Conservation (phyloP, 2,113 vertebrate genomes). For the Bucco capensis region DNA sequence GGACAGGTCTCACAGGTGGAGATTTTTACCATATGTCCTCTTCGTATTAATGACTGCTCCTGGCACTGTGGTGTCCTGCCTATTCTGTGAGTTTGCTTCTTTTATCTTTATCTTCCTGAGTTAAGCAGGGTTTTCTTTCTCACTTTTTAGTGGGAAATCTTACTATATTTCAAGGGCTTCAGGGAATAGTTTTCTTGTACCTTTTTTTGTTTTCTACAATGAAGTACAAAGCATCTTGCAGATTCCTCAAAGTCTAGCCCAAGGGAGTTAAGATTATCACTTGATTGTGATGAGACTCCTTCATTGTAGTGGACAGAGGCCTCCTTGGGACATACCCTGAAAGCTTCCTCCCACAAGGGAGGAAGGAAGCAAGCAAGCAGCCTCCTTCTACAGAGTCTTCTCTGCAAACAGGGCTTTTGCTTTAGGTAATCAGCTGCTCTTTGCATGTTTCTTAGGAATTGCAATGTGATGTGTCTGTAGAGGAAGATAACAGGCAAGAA, state of each 20-base stretch:
- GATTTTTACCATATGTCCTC: neutral
- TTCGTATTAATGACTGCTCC: neutral
- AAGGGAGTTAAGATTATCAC: neutral
- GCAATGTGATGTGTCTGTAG: slow-evolving; percentile 96
- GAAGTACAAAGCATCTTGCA: neutral
- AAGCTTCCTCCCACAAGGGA: neutral
- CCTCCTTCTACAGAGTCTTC: neutral
- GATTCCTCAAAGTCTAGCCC: neutral
- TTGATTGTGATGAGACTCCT: neutral
- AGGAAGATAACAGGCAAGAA: slow-evolving; percentile 96
- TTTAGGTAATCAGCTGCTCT: slow-evolving; percentile 58
- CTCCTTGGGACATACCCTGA: neutral
- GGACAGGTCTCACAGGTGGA: neutral
- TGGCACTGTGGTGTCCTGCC: neutral
- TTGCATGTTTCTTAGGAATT: slow-evolving; percentile 84
- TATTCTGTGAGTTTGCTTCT: neutral
- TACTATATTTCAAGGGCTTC: neutral
- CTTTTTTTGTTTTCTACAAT: neutral
- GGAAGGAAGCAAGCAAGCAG: neutral
- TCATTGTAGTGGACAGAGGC: neutral
- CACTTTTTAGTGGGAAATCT: neutral
- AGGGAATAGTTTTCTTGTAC: neutral
- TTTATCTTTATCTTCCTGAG: neutral
- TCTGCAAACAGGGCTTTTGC: slow-evolving; percentile 31
- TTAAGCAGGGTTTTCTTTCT: neutral